phyloP scores from a whole-genome alignment of 2,113 vertebrate species.

The Montifringilla adamsi region DNA sequence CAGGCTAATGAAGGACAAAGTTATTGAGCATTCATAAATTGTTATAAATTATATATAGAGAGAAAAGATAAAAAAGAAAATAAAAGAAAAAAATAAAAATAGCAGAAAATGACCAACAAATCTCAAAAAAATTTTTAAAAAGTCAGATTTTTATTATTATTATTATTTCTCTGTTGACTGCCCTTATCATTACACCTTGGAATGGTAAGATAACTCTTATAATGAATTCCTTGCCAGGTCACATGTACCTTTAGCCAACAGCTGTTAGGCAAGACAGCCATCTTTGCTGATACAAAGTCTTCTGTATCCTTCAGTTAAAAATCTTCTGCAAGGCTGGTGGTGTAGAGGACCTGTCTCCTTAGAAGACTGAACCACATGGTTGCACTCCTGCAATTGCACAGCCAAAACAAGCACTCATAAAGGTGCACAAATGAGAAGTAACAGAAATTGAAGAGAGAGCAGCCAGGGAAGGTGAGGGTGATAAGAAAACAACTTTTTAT shows the following conservation, averaged over 20 bases:
- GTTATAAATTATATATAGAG: neutral
- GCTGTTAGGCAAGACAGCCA: neutral
- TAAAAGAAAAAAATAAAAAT: accelerated
- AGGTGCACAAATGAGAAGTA: neutral
- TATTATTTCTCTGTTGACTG: neutral
- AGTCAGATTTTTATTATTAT: accelerated
- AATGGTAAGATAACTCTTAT: neutral
- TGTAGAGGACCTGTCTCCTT: neutral
- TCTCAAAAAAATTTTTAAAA: neutral
- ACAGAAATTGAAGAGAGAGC: neutral
- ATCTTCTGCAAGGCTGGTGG: neutral
- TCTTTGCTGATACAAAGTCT: neutral
- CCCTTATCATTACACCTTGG: neutral
- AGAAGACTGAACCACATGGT: too few relatives aligned
- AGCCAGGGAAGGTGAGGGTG: neutral
- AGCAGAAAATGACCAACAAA: neutral
- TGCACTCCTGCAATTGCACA: neutral
- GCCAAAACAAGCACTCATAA: neutral
- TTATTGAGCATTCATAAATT: neutral
- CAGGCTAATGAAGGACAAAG: neutral
- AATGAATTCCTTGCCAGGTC: neutral
- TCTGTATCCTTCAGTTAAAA: neutral
- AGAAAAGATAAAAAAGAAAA: neutral
- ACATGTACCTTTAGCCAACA: neutral
- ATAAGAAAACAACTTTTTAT: neutral